Evolutionary conservation across 2,113 vertebrate genomes (phyloP), one percentile per base, ranked within the genome.

Genomic region (Forbesichthys papilliferus): DNA sequence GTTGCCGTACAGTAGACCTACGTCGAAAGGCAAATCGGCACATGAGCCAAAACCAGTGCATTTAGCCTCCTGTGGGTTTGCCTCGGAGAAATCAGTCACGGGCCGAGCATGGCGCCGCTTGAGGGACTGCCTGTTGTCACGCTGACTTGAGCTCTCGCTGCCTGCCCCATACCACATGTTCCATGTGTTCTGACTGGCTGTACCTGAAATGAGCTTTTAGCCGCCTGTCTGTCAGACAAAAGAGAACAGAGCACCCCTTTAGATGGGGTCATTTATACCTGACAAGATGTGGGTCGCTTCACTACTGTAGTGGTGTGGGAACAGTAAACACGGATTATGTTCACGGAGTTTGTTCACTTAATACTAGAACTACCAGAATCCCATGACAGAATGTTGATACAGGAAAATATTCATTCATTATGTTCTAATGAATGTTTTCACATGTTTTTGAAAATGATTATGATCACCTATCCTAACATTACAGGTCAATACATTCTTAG

Each of bases 121-220:
- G 75, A 74, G 82, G 82, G 87, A 84, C 84, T 72, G 69, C 83
- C 85, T 88, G 84, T 82, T 87, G 85, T 87, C 87, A 84, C 84
- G 65, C 64, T 27, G 67, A 81, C 83, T 87, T 71, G 84, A 86
- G 84, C 83, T 77, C 82, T 86, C 75, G 49, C 61, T 71, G 81
- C 79, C 27, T 27, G 69, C 69, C 77, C 71, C 71, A 69, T 49
- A 72, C 78, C 82, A 82, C 77, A 83, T 81, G 81, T 88, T 84
- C 74, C 48, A 49, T 80, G 86, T 75, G 82, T 83, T 83, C 86
- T 61, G 73, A 73, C 81, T 66, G 36, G 48, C 82, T 81, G 73
- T 73, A 73, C 79, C 80, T 68, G 79, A 88, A 89, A 88, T 70
- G 71, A 86, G 85, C 84, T 84, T 89, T 89, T 88, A 88, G 73